phyloP scores from a whole-genome alignment of 2,797 vertebrate genomes.

The Passerculus sandwichensis region DNA sequence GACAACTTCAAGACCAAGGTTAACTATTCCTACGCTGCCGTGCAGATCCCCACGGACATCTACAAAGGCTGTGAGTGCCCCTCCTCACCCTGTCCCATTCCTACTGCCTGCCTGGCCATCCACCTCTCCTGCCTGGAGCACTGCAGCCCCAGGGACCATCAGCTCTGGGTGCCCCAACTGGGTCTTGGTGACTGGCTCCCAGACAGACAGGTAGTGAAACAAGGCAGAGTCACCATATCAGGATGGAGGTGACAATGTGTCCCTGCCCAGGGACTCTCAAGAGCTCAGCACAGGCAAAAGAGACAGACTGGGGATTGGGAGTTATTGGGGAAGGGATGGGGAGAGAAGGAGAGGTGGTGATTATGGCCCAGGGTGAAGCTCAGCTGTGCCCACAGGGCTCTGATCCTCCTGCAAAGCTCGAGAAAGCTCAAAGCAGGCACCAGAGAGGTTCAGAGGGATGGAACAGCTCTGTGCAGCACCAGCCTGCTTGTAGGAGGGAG shows the following conservation, averaged over 20 bases:
- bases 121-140: neutral
- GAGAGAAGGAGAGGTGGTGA: neutral
- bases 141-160: neutral
- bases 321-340: neutral
- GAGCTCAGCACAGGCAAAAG: neutral
- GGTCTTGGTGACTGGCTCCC: neutral
- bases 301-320: rapidly evolving
- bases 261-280: neutral
- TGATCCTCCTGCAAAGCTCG: neutral
- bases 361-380: neutral
- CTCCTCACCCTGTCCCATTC: neutral
- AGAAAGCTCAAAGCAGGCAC: rapidly evolving
- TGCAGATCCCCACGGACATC: slow-evolving; percentile 99
- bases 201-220: neutral
- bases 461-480: neutral
- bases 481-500: neutral
- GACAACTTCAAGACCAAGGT: slow-evolving; percentile 96
- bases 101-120: rapidly evolving
- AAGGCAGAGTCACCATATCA: neutral
- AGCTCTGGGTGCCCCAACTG: rapidly evolving
- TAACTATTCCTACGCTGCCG: slow-evolving; percentile 95
- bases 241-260: neutral
- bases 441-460: rapidly evolving
- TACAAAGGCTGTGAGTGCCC: slow-evolving; percentile 97
- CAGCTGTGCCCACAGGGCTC: neutral